These are phyloP conservation scores for Alaudala cheleensis DNA, from an alignment of 2,113 vertebrate species.

Conservation along the genomic window DNA sequence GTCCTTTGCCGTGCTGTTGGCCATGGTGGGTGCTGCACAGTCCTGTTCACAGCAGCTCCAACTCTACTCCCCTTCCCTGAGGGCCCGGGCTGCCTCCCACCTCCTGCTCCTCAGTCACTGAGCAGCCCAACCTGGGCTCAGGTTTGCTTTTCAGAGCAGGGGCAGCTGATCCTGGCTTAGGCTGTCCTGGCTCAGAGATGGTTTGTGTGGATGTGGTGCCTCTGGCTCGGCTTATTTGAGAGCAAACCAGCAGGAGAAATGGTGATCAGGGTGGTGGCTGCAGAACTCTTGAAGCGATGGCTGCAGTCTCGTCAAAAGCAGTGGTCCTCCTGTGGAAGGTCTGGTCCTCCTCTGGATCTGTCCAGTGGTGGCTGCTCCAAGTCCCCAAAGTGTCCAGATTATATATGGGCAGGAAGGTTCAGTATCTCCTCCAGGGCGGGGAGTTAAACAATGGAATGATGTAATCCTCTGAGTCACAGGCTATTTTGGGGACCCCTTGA, in stretches of 20 bases:
- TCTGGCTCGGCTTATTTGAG: not conserved
- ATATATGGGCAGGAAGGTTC: not conserved
- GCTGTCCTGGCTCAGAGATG: not conserved
- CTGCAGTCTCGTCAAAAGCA: not conserved
- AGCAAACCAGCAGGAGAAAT: not conserved
- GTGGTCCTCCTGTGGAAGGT: not conserved
- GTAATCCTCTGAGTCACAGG: not conserved
- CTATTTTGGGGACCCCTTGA: not conserved
- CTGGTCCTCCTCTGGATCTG: not conserved
- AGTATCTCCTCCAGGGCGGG: too few species aligned
- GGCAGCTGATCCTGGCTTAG: accelerated
- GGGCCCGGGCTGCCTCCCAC: accelerated
- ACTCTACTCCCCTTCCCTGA: accelerated
- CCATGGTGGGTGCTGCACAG: conserved; percentile 65
- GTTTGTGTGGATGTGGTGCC: not conserved
- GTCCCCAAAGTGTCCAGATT: too few species aligned
- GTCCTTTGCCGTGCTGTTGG: conserved; percentile 89
- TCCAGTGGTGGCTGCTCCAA: not conserved
- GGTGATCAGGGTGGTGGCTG: not conserved
- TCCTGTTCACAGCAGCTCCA: accelerated
- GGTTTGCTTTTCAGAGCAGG: not conserved
- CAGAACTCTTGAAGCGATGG: accelerated
- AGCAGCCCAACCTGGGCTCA: accelerated
- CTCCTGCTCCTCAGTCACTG: not conserved
- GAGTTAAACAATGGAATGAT: not conserved